These are phyloP conservation scores for Brotula barbata DNA, from an alignment of 2,797 vertebrate species.

Conservation along the genomic window DNA sequence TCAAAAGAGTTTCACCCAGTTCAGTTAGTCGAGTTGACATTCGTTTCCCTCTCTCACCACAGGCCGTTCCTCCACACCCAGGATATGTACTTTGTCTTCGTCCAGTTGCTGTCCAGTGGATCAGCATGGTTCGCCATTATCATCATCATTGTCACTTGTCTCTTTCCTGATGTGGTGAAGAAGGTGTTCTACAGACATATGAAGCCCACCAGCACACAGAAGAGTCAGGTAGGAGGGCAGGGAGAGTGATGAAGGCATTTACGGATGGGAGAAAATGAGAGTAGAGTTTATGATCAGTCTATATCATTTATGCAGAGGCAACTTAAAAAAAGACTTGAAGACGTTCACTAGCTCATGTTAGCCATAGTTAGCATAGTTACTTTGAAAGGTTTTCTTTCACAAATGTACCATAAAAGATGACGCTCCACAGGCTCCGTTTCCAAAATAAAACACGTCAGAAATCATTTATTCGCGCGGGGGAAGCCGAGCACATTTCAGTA, in stretches of 20 bases:
- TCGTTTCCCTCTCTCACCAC: constrained; percentile 13
- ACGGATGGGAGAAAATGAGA: neutral
- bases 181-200: constrained; percentile 93
- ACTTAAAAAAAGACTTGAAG: no score
- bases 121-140: constrained; percentile 97
- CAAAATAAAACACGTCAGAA: constrained; percentile 6
- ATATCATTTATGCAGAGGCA: no score
- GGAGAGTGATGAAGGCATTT: neutral
- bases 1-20: no score
- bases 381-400: neutral
- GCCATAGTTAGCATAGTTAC: no score
- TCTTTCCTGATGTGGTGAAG: constrained; percentile 93
- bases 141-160: constrained; percentile 90
- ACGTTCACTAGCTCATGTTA: no score
- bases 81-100: constrained; percentile 98
- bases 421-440: neutral
- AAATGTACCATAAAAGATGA: no score
- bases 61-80: constrained; percentile 98
- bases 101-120: constrained; percentile 94
- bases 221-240: constrained; percentile 87
- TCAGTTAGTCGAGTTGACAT: no score
- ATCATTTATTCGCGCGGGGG: constrained; percentile 11
- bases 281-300: no score
- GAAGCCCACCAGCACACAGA: constrained; percentile 92
- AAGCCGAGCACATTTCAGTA: neutral